These are phyloP conservation scores for Danio jaintianensis DNA, from an alignment of 2,797 vertebrate genomes.

Conservation along the genomic window DNA sequence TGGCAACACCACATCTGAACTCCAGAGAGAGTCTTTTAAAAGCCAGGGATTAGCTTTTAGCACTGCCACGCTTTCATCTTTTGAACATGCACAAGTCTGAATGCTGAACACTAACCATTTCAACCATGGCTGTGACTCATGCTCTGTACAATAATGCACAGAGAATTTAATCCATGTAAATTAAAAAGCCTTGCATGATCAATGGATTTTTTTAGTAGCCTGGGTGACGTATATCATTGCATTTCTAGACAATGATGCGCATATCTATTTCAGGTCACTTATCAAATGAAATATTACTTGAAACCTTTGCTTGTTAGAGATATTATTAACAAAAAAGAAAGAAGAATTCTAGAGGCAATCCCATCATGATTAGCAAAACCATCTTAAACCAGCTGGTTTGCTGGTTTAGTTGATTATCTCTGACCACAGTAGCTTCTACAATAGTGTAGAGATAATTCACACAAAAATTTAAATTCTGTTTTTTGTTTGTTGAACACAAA, in stretches of 20 bases:
- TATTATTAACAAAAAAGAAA: neutral
- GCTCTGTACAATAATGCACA: neutral
- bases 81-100: neutral
- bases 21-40: conserved; percentile 9
- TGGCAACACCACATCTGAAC: conserved; percentile 19
- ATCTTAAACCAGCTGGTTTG: neutral
- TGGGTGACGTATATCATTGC: neutral
- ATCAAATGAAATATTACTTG: neutral
- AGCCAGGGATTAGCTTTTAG: neutral
- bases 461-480: no score
- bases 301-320: neutral
- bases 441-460: no score
- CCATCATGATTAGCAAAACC: neutral
- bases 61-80: neutral
- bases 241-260: neutral
- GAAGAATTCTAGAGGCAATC: neutral
- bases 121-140: neutral
- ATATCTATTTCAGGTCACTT: neutral
- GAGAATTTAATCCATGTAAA: neutral
- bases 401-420: neutral
- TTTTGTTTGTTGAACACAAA: no score
- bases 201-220: neutral
- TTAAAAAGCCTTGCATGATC: neutral
- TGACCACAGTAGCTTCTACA: no score
- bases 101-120: neutral